Evolutionary conservation across 2,113 vertebrate genomes (phyloP), one percentile per base, ranked within the genome.

Genomic region (Ellobius talpinus): DNA sequence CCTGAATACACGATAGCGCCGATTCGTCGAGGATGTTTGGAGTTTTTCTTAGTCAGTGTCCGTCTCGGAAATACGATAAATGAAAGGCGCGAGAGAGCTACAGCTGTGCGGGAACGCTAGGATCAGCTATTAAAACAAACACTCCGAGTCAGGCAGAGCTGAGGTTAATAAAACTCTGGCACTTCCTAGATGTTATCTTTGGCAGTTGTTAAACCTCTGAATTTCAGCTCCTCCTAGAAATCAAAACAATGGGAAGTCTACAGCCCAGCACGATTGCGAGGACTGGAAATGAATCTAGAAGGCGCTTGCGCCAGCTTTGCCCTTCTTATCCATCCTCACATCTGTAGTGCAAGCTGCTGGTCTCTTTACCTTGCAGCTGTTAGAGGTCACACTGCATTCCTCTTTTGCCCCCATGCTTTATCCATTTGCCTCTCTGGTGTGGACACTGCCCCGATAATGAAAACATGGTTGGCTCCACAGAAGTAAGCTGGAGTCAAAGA

Each of bases 151-250:
- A 55, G 73, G 84, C 2, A 85, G 31, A 47, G 76, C 58, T 63
- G 58, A 90, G n/a, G 55, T 94, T 94, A 85, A 95, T 74, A 58
- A 66, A 24, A 86, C 72, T 92, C 52, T 86, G 42, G 58, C 21
- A 79, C 76, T 96, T 96, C 19, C 76, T 89, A 31, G 47, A 16
- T 89, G 23, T 42, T 93, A 76, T 86, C 23, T 89, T 91, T 86
- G 33, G 58, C 52, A 92, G 31, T 52, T 91, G 89, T 85, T 79
- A 61, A 89, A 86, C 50, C 31, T 95, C 12, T 31, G 50, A 93
- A 89, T 63, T 55, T 86, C 77, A 47, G n/a, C 16, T 76, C 42
- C 86, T 50, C 24, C 13, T 86, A 55, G 70, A 93, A 89, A 73
- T 90, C 68, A 76, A 47, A 89, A 92, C 78, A 65, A 70, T 7